Percentiles rank a stretch among this genome's conserved stretches.
These are phyloP conservation scores for Danaus plexippus DNA, from an alignment of 1,140 invertebrate genomes.

Conservation along the genomic window DNA sequence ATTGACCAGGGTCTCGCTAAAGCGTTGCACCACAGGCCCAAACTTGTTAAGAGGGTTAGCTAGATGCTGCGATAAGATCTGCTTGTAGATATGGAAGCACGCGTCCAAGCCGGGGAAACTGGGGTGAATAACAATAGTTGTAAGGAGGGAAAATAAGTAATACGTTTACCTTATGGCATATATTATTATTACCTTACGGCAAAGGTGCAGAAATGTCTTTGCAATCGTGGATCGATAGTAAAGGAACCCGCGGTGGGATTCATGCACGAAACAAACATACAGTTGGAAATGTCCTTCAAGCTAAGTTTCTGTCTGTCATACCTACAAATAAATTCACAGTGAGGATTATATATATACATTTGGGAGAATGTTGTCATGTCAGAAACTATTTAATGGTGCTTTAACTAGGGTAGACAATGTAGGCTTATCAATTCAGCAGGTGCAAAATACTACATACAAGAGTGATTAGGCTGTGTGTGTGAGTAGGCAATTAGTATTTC, in stretches of 20 bases:
- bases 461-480: too few species aligned
- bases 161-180: background rate
- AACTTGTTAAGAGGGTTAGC: conserved; percentile 79
- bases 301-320: conserved; percentile 89
- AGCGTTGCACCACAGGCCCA: conserved; percentile 72
- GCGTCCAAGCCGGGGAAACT: conserved; percentile 90
- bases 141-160: background rate
- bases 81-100: conserved; percentile 86
- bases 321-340: conserved; percentile 61
- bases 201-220: conserved; percentile 95
- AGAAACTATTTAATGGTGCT: too few species aligned
- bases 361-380: too few species aligned
- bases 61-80: conserved; percentile 86
- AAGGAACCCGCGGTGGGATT: conserved; percentile 97
- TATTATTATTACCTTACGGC: conserved; percentile 78
- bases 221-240: conserved; percentile 91
- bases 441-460: too few species aligned
- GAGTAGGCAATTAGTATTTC: too few species aligned
- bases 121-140: conserved; percentile 20
- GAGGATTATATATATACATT: too few species aligned
- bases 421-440: too few species aligned
- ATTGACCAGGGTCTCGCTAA: conserved; percentile 76
- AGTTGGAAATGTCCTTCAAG: conserved; percentile 94
- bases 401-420: too few species aligned
- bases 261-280: conserved; percentile 96